Conservation (phyloP, 2,113 vertebrate species). For the Myotis yumanensis region DNA sequence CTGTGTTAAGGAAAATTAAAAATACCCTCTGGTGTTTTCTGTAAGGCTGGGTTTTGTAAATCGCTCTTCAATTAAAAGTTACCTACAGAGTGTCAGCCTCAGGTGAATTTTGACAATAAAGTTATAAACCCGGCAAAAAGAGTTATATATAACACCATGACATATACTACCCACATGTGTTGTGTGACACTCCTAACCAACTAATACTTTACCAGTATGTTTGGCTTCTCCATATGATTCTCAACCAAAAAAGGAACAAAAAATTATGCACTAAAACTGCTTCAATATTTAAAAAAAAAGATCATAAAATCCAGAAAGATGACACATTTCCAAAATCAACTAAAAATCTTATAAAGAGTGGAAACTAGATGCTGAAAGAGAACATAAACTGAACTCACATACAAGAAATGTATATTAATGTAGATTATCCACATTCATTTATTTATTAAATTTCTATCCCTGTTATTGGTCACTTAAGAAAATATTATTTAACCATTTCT, state of each 20-base stretch:
- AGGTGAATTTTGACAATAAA: conserved; percentile 69
- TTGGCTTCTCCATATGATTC: conserved; percentile 49
- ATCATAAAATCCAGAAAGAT: neutral
- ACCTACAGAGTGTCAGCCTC: conserved; percentile 38
- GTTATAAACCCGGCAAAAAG: conserved; percentile 57
- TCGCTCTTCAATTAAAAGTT: conserved; percentile 67
- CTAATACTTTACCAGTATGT: neutral
- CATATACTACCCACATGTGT: conserved; percentile 26
- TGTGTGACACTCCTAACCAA: conserved; percentile 47
- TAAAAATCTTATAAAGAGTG: neutral
- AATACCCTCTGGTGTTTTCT: conserved; percentile 61
- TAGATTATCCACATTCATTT: neutral
- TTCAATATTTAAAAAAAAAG: neutral
- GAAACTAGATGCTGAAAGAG: neutral
- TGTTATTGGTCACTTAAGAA: conserved; percentile 53
- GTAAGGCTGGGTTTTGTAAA: conserved; percentile 62
- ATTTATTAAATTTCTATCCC: conserved; percentile 28
- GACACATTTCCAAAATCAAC: conserved; percentile 20
- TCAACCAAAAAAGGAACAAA: conserved; percentile 11
- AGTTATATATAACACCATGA: conserved; percentile 54
- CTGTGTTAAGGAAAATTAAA: conserved; percentile 65
- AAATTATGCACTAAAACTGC: conserved; percentile 62
- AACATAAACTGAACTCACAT: conserved; percentile 9
- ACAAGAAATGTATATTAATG: conserved; percentile 5
- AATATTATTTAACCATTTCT: conserved; percentile 53